A percentile compares a stretch with the other conserved stretches of the same genome.
Evolutionary conservation across 2,113 vertebrate genomes (phyloP).

Genomic region (Calyptommatus sinebrachiatus): DNA sequence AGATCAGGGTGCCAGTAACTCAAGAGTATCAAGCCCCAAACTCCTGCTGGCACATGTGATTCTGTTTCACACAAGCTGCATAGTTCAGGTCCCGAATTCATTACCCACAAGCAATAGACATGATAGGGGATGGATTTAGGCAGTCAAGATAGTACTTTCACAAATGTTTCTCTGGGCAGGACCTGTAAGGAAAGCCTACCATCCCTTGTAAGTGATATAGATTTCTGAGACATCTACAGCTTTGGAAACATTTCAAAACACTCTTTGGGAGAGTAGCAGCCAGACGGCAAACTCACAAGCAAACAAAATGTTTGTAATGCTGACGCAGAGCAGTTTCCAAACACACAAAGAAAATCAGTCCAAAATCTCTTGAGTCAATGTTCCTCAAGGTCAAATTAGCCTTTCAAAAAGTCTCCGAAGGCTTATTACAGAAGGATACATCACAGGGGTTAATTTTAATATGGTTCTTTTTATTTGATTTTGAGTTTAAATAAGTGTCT

Average conservation of each 20-base stretch:
- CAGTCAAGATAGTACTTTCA: too few relatives aligned
- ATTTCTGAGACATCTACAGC: neutral
- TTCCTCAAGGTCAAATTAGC: conserved; percentile 1
- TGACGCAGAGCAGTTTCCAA: neutral
- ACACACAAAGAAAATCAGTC: neutral
- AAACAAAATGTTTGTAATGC: neutral
- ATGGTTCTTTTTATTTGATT: conserved; percentile 10
- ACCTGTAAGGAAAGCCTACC: too few relatives aligned
- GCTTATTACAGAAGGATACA: conserved; percentile 1
- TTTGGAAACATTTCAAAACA: conserved; percentile 11
- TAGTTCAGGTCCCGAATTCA: too few relatives aligned
- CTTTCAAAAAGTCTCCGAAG: neutral
- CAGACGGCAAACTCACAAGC: neutral
- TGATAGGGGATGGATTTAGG: too few relatives aligned
- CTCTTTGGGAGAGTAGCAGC: neutral
- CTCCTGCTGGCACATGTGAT: too few relatives aligned
- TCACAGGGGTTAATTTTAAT: conserved; percentile 23
- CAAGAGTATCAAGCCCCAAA: too few relatives aligned
- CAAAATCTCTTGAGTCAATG: neutral
- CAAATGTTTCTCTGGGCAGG: too few relatives aligned
- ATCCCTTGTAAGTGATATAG: neutral
- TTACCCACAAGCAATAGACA: too few relatives aligned
- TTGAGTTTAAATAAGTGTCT: conserved; percentile 26
- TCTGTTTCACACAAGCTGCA: too few relatives aligned
- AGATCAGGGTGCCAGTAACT: too few relatives aligned